A percentile compares a stretch with the other conserved stretches of the same genome.
Conservation (phyloP, 2,113 vertebrate genomes). For the Ascaphus truei region DNA sequence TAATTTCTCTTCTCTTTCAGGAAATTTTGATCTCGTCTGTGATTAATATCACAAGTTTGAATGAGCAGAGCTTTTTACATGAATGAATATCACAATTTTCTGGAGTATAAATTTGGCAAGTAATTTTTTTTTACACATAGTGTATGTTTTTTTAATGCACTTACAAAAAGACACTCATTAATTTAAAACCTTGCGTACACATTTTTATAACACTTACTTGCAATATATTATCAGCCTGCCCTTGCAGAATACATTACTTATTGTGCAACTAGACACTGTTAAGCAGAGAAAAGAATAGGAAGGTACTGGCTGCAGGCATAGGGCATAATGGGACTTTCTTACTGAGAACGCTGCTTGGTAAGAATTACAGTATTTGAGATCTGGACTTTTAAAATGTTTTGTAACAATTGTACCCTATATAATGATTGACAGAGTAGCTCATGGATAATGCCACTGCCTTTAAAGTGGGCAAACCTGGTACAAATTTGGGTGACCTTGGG, state of each 20-base stretch:
- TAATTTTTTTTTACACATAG: slow-evolving; percentile 32
- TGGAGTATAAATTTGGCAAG: slow-evolving; percentile 36
- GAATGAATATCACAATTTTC: slow-evolving; percentile 44
- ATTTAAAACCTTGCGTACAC: slow-evolving; percentile 44
- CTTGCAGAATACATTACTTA: background rate
- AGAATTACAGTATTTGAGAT: slow-evolving; percentile 22
- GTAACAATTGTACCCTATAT: background rate
- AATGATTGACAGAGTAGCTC: no score
- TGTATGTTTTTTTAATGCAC: slow-evolving; percentile 35
- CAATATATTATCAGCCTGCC: slow-evolving; percentile 32
- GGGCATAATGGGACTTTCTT: slow-evolving; percentile 15
- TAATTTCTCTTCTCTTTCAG: slow-evolving; percentile 53
- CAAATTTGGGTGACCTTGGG: no score
- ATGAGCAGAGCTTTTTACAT: slow-evolving; percentile 52
- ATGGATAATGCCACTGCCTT: no score
- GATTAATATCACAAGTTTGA: slow-evolving; percentile 54
- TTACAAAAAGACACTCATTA: slow-evolving; percentile 46
- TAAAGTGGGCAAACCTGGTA: no score
- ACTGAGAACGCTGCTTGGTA: background rate
- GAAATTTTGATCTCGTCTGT: slow-evolving; percentile 45
- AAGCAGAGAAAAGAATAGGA: slow-evolving; percentile 8
- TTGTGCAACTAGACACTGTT: slow-evolving; percentile 31
- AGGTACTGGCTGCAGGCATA: slow-evolving; percentile 12
- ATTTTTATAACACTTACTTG: slow-evolving; percentile 12
- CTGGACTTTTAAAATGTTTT: background rate